phyloP scores from a whole-genome alignment of 2,888 invertebrate species.

The Tachina lurida region DNA sequence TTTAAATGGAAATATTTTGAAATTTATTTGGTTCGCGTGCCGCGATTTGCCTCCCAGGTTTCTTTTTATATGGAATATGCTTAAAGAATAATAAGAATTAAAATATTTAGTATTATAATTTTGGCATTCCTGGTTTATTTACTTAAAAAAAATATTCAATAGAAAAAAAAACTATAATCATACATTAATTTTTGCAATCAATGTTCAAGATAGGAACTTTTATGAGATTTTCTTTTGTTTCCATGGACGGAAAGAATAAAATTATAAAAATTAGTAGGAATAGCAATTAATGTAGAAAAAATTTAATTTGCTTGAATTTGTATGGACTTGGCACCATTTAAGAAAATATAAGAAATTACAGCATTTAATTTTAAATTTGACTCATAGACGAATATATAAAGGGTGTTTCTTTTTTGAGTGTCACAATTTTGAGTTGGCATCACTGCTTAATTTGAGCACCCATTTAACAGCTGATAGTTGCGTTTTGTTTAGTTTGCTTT shows the following conservation, averaged over 20 bases:
- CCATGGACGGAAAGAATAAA: constrained; percentile 80
- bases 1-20: too few species aligned
- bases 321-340: too few species aligned
- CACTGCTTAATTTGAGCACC: too few species aligned
- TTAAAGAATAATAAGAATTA: background rate
- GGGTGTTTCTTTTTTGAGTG: too few species aligned
- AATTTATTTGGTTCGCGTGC: background rate
- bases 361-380: too few species aligned
- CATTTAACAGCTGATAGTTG: too few species aligned
- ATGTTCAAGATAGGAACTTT: constrained; percentile 76
- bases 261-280: constrained; percentile 30
- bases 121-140: constrained; percentile 47
- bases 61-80: background rate
- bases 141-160: constrained; percentile 8
- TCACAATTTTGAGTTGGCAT: too few species aligned
- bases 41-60: background rate
- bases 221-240: constrained; percentile 64
- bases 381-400: too few species aligned
- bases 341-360: too few species aligned
- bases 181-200: constrained; percentile 17
- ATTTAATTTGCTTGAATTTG: too few species aligned
- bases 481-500: too few species aligned
- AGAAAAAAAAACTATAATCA: constrained; percentile 26
- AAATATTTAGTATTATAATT: constrained; percentile 1
- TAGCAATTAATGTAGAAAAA: constrained; percentile 3